Conservation (phyloP, 1,140 invertebrate species). For the Bombus breviceps region DNA sequence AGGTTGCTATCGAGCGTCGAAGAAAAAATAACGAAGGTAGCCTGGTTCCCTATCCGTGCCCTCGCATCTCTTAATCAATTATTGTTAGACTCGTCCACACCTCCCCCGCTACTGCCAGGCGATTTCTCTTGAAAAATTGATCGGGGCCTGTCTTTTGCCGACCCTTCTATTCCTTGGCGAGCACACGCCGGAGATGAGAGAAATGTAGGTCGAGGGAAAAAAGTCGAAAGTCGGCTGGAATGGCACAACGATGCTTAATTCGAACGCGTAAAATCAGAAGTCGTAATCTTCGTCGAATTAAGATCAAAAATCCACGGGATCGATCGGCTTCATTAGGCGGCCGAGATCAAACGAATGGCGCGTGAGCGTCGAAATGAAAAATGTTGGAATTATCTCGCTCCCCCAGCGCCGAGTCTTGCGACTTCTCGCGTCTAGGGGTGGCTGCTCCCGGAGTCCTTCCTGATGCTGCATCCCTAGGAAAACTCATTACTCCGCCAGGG, state of each 20-base stretch:
- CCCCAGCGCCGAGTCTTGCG: no score
- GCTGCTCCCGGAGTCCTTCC: no score
- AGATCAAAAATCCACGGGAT: constrained; percentile 49
- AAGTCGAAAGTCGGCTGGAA: constrained; percentile 17
- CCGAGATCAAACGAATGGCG: no score
- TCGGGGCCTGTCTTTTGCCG: neutral
- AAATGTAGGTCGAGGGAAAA: constrained; percentile 55
- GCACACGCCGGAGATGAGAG: neutral
- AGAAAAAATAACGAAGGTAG: constrained; percentile 40
- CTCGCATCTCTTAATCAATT: constrained; percentile 58
- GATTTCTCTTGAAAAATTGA: constrained; percentile 56
- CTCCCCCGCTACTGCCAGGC: neutral
- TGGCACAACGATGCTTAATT: constrained; percentile 31
- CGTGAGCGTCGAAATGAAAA: no score
- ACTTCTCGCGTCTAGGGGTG: no score
- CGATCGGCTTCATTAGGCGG: no score
- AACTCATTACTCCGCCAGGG: neutral
- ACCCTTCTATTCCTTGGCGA: neutral
- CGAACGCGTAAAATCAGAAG: constrained; percentile 36
- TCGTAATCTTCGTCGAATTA: constrained; percentile 40
- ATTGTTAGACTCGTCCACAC: constrained; percentile 41
- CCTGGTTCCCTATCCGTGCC: constrained; percentile 11
- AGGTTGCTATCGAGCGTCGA: neutral
- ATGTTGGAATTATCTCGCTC: constrained; percentile 23
- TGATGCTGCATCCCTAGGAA: neutral